Percentiles rank a stretch among this genome's conserved stretches.
phyloP scores from a whole-genome alignment of 92 coral and sea anemone species.

The Epizoanthus stellaris region DNA sequence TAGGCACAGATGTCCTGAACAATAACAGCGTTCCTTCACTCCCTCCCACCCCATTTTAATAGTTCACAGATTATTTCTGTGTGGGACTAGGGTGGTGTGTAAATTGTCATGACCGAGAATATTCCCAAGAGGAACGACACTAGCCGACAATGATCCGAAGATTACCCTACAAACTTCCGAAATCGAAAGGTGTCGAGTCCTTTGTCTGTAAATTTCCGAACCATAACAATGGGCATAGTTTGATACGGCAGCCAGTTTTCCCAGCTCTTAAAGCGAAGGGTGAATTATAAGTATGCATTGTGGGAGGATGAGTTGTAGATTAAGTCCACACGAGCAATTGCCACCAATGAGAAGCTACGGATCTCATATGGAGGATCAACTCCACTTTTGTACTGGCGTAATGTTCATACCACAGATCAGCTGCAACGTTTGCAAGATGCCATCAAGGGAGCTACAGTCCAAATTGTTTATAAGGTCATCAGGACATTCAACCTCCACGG shows the following conservation, averaged over 20 bases:
- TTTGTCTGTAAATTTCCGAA: not conserved
- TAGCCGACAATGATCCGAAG: no score
- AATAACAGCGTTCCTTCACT: no score
- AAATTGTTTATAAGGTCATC: not conserved
- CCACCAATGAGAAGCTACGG: constrained; percentile 3
- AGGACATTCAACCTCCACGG: no score
- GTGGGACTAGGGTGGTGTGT: no score
- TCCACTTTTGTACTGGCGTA: not conserved
- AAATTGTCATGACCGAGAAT: no score
- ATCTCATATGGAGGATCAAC: not conserved
- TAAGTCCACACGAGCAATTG: not conserved
- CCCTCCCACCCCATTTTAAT: no score
- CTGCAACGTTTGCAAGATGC: not conserved
- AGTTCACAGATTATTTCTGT: no score
- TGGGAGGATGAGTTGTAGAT: not conserved
- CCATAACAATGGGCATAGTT: not conserved
- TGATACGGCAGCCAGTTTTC: not conserved
- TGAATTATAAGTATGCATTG: not conserved
- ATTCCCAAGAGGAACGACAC: no score
- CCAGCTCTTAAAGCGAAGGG: not conserved
- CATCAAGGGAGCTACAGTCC: constrained; percentile 1
- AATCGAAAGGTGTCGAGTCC: no score
- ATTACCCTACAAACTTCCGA: no score
- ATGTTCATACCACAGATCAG: not conserved
- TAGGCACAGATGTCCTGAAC: no score